Conservation (phyloP, 2,888 invertebrate species). For the Oscheius sp. region DNA sequence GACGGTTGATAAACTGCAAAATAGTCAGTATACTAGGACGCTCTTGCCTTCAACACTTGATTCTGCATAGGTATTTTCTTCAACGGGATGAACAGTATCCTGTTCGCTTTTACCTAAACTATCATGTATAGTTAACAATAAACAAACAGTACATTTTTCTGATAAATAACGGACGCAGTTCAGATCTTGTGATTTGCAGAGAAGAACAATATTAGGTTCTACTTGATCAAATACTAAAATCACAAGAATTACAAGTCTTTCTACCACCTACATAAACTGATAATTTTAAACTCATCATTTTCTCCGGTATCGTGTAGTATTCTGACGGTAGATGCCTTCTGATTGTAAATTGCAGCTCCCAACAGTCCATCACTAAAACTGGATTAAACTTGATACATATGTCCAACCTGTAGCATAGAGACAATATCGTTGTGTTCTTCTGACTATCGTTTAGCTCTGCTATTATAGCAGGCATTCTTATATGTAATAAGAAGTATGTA, state of each 20-base stretch:
- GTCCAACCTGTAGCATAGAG: not conserved
- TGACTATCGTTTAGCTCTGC: too few relatives aligned
- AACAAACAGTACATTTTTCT: not conserved
- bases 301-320: conserved; percentile 62
- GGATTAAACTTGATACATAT: conserved; percentile 77
- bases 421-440: not conserved
- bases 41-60: not conserved
- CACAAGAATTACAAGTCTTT: not conserved
- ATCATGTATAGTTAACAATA: not conserved
- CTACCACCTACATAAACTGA: conserved; percentile 48
- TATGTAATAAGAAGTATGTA: too few relatives aligned
- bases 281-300: conserved; percentile 52
- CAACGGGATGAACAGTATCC: too few relatives aligned
- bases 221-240: conserved; percentile 63
- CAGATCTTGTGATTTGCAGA: conserved; percentile 57
- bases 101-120: not conserved
- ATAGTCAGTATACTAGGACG: not conserved
- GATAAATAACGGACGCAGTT: conserved; percentile 44
- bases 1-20: not conserved
- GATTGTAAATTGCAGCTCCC: conserved; percentile 55
- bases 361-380: conserved; percentile 42
- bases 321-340: conserved; percentile 43
- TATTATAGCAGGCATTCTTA: too few relatives aligned
- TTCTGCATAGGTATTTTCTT: not conserved
- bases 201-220: conserved; percentile 61